phyloP scores from a whole-genome alignment of 2,113 vertebrate genomes.

The Rattus norvegicus region GRCr8 NC_086037.1:11355001-11355500 shows the following conservation, averaged over 20 bases:
- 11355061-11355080: neutral
- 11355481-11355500: neutral
- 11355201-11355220: neutral
- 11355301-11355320: neutral
- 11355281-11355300: neutral
- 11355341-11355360: neutral
- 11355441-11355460: conserved; percentile 41
- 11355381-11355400: conserved; percentile 38
- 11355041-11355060: neutral
- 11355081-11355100: neutral
- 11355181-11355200: neutral
- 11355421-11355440: conserved; percentile 38
- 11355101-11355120: neutral
- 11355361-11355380: neutral
- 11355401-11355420: conserved; percentile 52
- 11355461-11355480: neutral
- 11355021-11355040: neutral
- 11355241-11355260: neutral
- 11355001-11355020: neutral
- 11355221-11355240: neutral
- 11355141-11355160: neutral
- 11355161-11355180: neutral
- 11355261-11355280: neutral
- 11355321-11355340: neutral
- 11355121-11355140: neutral